phyloP scores from a whole-genome alignment of 2,888 invertebrate species.

The Lasioglossum vierecki region DNA sequence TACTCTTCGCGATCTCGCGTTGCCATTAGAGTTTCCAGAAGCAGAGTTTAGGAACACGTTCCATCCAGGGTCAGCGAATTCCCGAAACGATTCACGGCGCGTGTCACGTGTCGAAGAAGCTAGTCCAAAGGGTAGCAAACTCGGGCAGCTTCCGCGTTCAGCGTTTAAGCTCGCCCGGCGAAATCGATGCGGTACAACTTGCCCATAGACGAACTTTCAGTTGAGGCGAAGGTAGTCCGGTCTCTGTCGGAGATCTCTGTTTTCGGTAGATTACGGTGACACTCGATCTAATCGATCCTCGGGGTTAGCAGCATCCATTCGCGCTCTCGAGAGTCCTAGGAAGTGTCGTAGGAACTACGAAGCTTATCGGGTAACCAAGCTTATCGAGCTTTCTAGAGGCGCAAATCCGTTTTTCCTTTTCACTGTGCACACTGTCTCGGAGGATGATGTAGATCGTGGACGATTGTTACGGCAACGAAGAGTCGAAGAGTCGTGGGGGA shows the following conservation, averaged over 20 bases:
- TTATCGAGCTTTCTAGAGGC: neutral
- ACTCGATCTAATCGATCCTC: neutral
- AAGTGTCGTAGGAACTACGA: neutral
- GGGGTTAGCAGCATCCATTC: neutral
- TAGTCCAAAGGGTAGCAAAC: conserved; percentile 1
- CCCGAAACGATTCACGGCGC: conserved; percentile 22
- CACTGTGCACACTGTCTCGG: neutral
- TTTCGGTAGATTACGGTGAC: conserved; percentile 34
- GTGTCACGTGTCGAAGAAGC: conserved; percentile 21
- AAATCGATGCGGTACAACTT: conserved; percentile 25
- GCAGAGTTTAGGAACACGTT: neutral
- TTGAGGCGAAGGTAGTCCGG: conserved; percentile 1
- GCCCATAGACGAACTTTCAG: neutral
- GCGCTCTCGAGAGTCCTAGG: neutral
- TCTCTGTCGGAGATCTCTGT: neutral
- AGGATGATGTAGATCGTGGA: neutral
- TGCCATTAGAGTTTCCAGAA: neutral
- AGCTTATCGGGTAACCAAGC: neutral
- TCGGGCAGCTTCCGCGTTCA: conserved; percentile 20
- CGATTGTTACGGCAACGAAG: neutral
- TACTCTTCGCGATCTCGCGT: neutral
- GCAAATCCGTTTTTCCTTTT: neutral
- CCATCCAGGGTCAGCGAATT: conserved; percentile 2
- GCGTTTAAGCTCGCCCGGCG: conserved; percentile 1
- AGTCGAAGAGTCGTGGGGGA: neutral